phyloP scores from a whole-genome alignment of 2,113 vertebrate genomes.

The Prinia subflava region DNA sequence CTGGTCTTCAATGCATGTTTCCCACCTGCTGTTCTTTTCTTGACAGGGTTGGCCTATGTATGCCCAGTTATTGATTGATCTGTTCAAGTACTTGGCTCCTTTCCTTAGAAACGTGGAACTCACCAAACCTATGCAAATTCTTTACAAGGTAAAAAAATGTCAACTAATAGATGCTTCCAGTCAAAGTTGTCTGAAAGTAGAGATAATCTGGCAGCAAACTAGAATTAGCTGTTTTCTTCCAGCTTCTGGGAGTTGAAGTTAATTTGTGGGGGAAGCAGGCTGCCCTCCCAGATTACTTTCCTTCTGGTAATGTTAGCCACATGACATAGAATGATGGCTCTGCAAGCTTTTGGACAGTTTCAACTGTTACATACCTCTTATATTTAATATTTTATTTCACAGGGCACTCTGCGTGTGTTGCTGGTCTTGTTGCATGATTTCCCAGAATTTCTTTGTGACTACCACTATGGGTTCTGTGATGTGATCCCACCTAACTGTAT shows the following conservation, averaged over 20 bases:
- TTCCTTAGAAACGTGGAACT: conserved; percentile 99
- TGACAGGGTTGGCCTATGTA: conserved; percentile 99
- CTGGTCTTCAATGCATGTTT: not conserved
- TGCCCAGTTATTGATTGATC: conserved; percentile 94
- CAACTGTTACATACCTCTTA: not conserved
- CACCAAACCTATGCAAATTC: conserved; percentile 99
- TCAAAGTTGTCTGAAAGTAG: not conserved
- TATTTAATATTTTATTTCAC: not conserved
- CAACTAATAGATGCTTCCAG: not conserved
- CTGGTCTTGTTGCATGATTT: conserved; percentile 97
- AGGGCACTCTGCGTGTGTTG: conserved; percentile 97
- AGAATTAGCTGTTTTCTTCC: not conserved
- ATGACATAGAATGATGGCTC: not conserved
- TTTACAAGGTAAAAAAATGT: conserved; percentile 89
- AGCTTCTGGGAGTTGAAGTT: not conserved
- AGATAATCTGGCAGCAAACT: not conserved
- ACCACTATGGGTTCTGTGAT: conserved; percentile 98
- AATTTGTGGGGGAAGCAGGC: not conserved
- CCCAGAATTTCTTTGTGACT: conserved; percentile 98
- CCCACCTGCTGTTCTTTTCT: not conserved
- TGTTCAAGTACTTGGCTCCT: conserved; percentile 98
- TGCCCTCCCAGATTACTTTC: not conserved
- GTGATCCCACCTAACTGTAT: conserved; percentile 99
- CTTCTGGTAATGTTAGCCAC: not conserved
- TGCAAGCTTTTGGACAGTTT: not conserved